Conservation (phyloP, 2,113 vertebrate genomes). For the Pterophyllum scalare region DNA sequence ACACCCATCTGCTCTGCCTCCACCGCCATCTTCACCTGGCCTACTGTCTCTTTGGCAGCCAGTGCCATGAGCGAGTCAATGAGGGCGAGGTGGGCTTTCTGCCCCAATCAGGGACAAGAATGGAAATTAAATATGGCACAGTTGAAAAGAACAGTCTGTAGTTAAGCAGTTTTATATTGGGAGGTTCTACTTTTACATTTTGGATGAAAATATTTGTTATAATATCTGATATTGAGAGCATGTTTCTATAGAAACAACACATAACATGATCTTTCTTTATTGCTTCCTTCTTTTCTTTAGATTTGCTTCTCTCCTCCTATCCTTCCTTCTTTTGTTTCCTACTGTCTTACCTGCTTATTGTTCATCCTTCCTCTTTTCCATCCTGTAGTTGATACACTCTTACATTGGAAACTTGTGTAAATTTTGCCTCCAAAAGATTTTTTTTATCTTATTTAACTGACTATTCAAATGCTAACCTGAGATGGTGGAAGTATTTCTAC, state of each 20-base stretch:
- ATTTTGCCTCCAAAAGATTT: accelerated
- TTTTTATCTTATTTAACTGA: background rate
- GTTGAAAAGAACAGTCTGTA: background rate
- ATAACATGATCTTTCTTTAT: background rate
- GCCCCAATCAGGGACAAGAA: slow-evolving; percentile 44
- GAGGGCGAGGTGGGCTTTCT: slow-evolving; percentile 87
- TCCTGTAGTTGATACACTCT: background rate
- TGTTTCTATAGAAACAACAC: background rate
- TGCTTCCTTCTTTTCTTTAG: background rate
- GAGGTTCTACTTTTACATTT: too few species aligned
- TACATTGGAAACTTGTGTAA: background rate
- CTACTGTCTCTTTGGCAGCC: slow-evolving; percentile 83
- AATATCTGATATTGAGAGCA: too few species aligned
- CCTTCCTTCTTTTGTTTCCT: slow-evolving; percentile 1
- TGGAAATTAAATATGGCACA: background rate
- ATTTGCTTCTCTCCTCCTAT: background rate
- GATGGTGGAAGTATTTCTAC: background rate
- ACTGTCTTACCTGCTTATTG: background rate
- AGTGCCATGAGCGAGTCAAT: slow-evolving; percentile 89
- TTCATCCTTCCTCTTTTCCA: background rate
- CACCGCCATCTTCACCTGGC: slow-evolving; percentile 77
- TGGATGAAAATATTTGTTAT: too few species aligned
- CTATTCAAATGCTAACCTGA: background rate
- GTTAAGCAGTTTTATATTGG: background rate
- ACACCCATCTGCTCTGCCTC: slow-evolving; percentile 78